Base-by-base conservation (phyloP, 2,888 invertebrate genomes). In the Neoitamus cyanurus region DNA sequence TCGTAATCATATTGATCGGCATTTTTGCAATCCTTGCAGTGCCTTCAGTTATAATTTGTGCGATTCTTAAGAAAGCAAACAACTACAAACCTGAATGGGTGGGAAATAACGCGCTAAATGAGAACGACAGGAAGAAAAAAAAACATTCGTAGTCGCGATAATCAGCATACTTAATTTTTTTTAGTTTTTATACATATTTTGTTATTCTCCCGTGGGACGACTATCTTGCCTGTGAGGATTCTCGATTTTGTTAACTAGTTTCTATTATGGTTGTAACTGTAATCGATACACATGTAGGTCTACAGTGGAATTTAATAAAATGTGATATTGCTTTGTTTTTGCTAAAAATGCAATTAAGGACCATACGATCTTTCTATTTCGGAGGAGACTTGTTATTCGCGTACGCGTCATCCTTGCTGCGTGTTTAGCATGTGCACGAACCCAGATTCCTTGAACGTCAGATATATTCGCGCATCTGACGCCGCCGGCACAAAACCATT, bases 1-100 rank as follows among this genome's bases (percentile, higher is more conserved):
- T 90, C 78, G 82, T 89, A n/a, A 89, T 90, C 25, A 89, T 91
- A 85, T 84, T 89, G 25, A 73, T 89, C 42, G 90, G 90, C 28
- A 86, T 90, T 73, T 86, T 87, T 85, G 87, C 88, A 13, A 90
- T 91, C 75, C 86, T 91, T 58, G 90, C 89, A 2, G 89, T 91
- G 86, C 90, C 90, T 84, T 91, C 90, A 85, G 84, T 90, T 42
- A 88, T 87, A 73, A 91, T 89, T 28, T 90, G 90, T 85, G 89
- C 89, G 20, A 90, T 90, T 68, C 86, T 91, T 15, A 88, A 90
- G 15, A 87, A 88, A 78, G 84, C 82, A 48, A 85, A 86, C 83
- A 84, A 28, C 42, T 82, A 28, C 30, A 82, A 69, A 20, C 69
- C 69, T 28, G 82, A 68, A 11, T 69, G 69, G 34, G 69, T 36